These are phyloP conservation scores for Illadopsis cleaveri DNA, from an alignment of 2,113 vertebrate species.

Conservation along the genomic window DNA sequence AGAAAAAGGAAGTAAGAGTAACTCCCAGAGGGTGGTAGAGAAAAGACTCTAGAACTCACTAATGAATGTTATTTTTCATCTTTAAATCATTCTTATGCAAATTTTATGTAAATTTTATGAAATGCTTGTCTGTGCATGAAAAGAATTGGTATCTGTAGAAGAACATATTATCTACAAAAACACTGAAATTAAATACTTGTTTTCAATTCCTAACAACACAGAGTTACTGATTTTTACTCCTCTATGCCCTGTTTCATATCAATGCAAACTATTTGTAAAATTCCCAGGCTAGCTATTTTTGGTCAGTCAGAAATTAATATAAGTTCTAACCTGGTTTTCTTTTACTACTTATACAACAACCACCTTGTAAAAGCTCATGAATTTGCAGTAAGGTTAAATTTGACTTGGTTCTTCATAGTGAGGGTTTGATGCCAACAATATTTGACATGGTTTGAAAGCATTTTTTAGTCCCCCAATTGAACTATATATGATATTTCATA, in stretches of 20 bases:
- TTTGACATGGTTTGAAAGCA: background rate
- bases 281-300: background rate
- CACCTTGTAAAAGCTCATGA: accelerated
- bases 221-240: background rate
- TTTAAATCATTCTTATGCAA: background rate
- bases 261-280: background rate
- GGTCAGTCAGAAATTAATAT: background rate
- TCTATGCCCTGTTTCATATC: background rate
- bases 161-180: background rate
- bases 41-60: background rate
- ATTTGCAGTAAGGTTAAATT: background rate
- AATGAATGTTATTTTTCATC: background rate
- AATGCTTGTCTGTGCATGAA: background rate
- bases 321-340: background rate
- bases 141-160: background rate
- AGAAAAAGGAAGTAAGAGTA: background rate
- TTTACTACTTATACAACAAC: background rate
- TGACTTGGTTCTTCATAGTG: background rate
- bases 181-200: background rate
- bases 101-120: background rate
- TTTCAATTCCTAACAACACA: background rate
- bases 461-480: background rate
- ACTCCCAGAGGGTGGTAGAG: background rate
- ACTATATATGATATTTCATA: background rate
- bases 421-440: background rate